phyloP scores from a whole-genome alignment of 2,888 invertebrate genomes.

The Rhagophthalmus giganteus region DNA sequence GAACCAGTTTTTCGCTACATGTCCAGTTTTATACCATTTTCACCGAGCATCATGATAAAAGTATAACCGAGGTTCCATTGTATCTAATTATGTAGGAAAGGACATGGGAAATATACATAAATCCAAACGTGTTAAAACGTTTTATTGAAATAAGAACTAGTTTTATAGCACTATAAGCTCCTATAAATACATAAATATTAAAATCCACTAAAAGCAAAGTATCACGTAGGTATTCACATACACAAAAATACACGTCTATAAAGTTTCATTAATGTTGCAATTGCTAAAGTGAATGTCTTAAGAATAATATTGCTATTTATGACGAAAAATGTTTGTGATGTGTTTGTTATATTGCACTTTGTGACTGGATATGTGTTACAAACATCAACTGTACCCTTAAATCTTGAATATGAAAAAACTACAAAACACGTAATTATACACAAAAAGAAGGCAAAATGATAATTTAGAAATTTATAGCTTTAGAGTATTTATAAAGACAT shows the following conservation, averaged over 20 bases:
- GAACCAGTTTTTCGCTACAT: background rate
- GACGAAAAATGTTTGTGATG: slow-evolving; percentile 27
- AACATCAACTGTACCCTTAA: slow-evolving; percentile 29
- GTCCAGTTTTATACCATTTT: too few relatives aligned
- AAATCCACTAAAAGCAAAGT: slow-evolving; percentile 51
- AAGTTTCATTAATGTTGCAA: slow-evolving; percentile 39
- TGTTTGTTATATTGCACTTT: slow-evolving; percentile 42
- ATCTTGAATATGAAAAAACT: background rate
- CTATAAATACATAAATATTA: slow-evolving; percentile 48
- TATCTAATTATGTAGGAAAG: too few relatives aligned
- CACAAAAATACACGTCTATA: slow-evolving; percentile 50
- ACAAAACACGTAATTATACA: too few relatives aligned
- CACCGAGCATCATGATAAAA: too few relatives aligned
- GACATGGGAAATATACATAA: background rate
- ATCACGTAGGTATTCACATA: slow-evolving; percentile 51
- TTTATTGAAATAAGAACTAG: slow-evolving; percentile 50
- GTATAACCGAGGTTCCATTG: too few relatives aligned
- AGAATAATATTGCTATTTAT: slow-evolving; percentile 39
- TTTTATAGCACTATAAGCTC: slow-evolving; percentile 48
- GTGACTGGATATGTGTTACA: slow-evolving; percentile 42
- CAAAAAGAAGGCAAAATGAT: too few relatives aligned
- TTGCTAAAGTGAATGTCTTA: slow-evolving; percentile 39
- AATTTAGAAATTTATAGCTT: too few relatives aligned
- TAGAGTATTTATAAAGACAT: too few relatives aligned
- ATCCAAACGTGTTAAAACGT: slow-evolving; percentile 28